These are phyloP conservation scores for Gasterosteus aculeatus DNA, from an alignment of 2,113 vertebrate species.

Conservation along the genomic window DNA sequence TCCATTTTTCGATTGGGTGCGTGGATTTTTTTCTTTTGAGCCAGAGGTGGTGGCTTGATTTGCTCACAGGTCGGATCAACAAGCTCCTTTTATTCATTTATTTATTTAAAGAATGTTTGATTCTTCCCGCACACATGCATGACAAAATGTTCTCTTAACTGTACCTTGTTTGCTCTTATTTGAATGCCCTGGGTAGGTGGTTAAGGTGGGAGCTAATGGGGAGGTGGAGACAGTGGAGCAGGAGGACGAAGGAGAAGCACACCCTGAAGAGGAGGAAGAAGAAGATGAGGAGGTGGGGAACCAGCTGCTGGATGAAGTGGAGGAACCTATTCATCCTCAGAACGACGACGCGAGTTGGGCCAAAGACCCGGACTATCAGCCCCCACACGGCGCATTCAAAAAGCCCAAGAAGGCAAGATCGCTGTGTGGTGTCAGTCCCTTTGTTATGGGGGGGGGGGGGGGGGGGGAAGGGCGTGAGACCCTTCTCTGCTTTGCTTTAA, in stretches of 20 bases:
- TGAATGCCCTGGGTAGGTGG: slow-evolving; percentile 77
- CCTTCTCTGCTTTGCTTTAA: not conserved
- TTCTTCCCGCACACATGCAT: too few species aligned
- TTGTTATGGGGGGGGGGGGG: too few species aligned
- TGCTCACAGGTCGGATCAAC: too few species aligned
- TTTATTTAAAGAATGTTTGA: too few species aligned
- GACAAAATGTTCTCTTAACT: too few species aligned
- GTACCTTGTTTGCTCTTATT: too few species aligned
- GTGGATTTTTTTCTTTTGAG: too few species aligned
- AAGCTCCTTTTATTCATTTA: too few species aligned
- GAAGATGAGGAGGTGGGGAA: slow-evolving; percentile 78
- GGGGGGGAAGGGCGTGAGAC: not conserved
- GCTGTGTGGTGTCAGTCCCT: not conserved
- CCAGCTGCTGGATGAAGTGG: slow-evolving; percentile 58
- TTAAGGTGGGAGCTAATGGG: slow-evolving; percentile 96
- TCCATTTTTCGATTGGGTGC: too few species aligned
- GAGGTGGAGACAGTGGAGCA: slow-evolving; percentile 97
- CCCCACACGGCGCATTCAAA: slow-evolving; percentile 81
- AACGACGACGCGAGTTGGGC: slow-evolving; percentile 91
- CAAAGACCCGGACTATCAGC: slow-evolving; percentile 97
- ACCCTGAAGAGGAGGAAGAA: slow-evolving; percentile 84
- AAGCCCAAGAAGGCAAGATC: slow-evolving; percentile 83
- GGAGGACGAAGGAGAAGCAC: slow-evolving; percentile 81
- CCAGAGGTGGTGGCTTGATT: too few species aligned
- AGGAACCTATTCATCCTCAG: slow-evolving; percentile 67